phyloP scores from a whole-genome alignment of 2,888 invertebrate species.

The Drosophila falleni region DNA sequence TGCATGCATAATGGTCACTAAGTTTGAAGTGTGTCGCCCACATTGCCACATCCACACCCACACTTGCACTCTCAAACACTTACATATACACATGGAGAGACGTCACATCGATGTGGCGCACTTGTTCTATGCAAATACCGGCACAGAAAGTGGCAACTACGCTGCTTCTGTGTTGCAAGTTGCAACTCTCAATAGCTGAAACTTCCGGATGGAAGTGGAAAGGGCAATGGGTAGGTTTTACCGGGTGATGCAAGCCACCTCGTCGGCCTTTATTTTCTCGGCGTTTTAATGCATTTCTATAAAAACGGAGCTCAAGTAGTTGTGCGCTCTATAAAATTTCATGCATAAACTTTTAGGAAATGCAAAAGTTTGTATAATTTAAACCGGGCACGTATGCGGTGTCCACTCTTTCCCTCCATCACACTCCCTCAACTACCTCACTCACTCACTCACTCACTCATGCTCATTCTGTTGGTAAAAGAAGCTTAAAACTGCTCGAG shows the following conservation, averaged over 20 bases:
- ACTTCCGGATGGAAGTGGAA: slow-evolving; percentile 21
- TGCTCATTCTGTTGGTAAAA: slow-evolving; percentile 7
- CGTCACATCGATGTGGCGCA: slow-evolving; percentile 23
- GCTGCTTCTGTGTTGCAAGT: slow-evolving; percentile 55
- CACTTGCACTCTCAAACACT: not conserved
- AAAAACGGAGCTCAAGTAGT: slow-evolving; percentile 71
- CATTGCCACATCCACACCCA: slow-evolving; percentile 10
- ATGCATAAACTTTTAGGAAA: slow-evolving; percentile 79
- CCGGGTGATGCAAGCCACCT: slow-evolving; percentile 3
- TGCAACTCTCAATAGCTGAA: slow-evolving; percentile 50
- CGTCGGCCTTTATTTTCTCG: slow-evolving; percentile 31
- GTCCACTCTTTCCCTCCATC: slow-evolving; percentile 40
- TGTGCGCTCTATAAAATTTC: slow-evolving; percentile 75
- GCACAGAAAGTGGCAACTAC: slow-evolving; percentile 42
- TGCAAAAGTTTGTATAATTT: slow-evolving; percentile 80
- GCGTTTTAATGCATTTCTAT: slow-evolving; percentile 59
- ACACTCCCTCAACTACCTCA: not conserved
- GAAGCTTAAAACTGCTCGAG: slow-evolving; percentile 56
- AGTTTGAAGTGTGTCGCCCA: slow-evolving; percentile 64
- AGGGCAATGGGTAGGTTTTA: not conserved
- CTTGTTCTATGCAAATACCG: slow-evolving; percentile 62
- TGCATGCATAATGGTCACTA: slow-evolving; percentile 79
- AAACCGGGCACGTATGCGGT: slow-evolving; percentile 74
- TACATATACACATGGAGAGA: not conserved
- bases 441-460: not conserved